Evolutionary conservation across 2,888 invertebrate genomes (phyloP), one percentile per base, ranked within the genome.

Genomic region (Xiphydria camelus): DNA sequence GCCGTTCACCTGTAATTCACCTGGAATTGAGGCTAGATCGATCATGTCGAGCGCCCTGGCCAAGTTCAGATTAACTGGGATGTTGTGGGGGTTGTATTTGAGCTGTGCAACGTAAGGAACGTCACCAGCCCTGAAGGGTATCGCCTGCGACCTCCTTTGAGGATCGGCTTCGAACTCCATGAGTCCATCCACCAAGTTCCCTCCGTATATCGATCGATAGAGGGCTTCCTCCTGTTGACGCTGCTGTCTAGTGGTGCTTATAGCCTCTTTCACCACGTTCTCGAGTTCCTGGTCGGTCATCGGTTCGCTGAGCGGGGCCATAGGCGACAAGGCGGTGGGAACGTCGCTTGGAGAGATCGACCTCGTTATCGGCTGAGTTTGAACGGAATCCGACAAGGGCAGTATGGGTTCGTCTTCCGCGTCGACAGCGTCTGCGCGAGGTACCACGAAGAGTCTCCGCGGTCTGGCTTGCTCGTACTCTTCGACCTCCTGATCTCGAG

Each of bases 211-310:
- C n/a, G n/a, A n/a, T n/a, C 17, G 6, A 10, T 41, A 22, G 1
- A 35, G 6, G 7, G n/a, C 5, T 2, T 25, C 9, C 6, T 37
- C 21, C 6, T 6, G 22, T n/a, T 32, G 20, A 9, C 37, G 15
- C n/a, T 46, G 9, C 6, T 20, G 25, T 14, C n/a, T 14, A 1
- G 46, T 46, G 7, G 20, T 5, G 0, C 18, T 37, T 6, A 47
- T 44, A 3, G 44, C 49, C 23, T 36, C 26, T n/a, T 38, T 41
- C 19, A 52, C 44, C 0, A 47, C n/a, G 9, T 41, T 29, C 19
- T 49, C 47, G 9, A 52, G 31, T 5, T 45, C 44, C 4, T 21
- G 19, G 14, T 49, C 49, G 10, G 22, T 21, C 26, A 5, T 26
- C 5, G 26, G n/a, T 2, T 6, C 6, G 9, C 10, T n/a, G n/a